Conservation (phyloP, 2,888 invertebrate genomes). For the Andrena hattorfiana region DNA sequence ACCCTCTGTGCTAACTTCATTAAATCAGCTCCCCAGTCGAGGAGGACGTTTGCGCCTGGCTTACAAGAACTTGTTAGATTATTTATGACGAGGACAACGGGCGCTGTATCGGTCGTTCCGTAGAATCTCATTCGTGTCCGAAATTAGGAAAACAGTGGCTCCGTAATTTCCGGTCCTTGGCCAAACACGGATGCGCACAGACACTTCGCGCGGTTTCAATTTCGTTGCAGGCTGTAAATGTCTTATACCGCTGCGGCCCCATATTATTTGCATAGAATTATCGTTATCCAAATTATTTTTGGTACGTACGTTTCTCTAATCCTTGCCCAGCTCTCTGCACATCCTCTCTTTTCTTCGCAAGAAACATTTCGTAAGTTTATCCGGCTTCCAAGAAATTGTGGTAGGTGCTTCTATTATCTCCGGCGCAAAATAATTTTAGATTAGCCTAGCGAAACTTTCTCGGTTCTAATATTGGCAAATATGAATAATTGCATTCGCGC, state of each 20-base stretch:
- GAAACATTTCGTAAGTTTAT: not conserved
- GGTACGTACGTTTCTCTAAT: conserved; percentile 7
- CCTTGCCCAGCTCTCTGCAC: not conserved
- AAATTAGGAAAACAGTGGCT: conserved; percentile 58
- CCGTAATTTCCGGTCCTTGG: conserved; percentile 52
- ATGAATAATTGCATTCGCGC: conserved; percentile 1
- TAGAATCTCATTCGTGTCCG: conserved; percentile 44
- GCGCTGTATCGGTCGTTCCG: conserved; percentile 18
- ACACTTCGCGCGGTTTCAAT: conserved; percentile 44
- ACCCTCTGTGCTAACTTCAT: conserved; percentile 5
- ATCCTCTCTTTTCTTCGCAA: not conserved
- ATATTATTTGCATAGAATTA: conserved; percentile 48
- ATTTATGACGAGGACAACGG: conserved; percentile 25
- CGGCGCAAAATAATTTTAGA: not conserved
- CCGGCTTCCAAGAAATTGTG: no score
- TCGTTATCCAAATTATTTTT: conserved; percentile 41
- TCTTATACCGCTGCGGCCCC: conserved; percentile 20
- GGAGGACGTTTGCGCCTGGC: not conserved
- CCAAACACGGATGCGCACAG: conserved; percentile 35
- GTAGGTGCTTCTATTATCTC: not conserved
- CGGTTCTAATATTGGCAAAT: conserved; percentile 2
- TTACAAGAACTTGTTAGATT: conserved; percentile 9
- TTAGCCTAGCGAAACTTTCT: not conserved
- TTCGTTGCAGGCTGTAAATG: conserved; percentile 27
- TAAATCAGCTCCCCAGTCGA: conserved; percentile 37